Base-by-base conservation (phyloP, 2,797 vertebrate species). In the Todus mexicanus region DNA sequence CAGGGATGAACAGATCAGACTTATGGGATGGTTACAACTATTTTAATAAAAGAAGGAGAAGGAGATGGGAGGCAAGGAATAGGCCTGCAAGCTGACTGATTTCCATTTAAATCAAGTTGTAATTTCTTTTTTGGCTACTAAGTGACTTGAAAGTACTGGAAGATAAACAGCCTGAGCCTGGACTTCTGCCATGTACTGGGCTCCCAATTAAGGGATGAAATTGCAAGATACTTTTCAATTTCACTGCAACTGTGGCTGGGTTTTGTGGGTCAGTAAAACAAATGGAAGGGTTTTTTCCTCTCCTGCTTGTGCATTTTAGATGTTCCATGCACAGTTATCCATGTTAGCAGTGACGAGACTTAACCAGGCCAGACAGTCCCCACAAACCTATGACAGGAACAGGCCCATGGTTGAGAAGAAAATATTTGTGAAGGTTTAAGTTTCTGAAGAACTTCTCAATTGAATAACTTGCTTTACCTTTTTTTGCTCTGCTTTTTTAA, bases 131-230 rank as follows among this genome's bases (percentile, higher is more conserved):
- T 96, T 95, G 92, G 94, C 93, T 93, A 84, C 81, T 94, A 94
- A 96, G 92, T 96, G 94, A 96, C 96, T 96, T 92, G 90, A 95
- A 97, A 97, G 87, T 95, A 91, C 79, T 94, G 96, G 89, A 97
- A 97, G 96, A 97, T 96, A 97, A 97, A 98, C 96, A 97, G 92
- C 88, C 94, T 95, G 91, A 97, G 94, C 77, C 96, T 98, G 97
- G 97, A 96, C 80, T 90, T 84, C 91, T 97, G 97, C 97, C 97
- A 97, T 94, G 61, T 59, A 51, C 92, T 91, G 86, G 95, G 94
- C 93, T 98, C 97, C 96, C 96, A 97, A 94, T 97, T 97, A 97
- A 97, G 94, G 96, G 95, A 96, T 96, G 96, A 96, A 97, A 95
- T 95, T 96, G 96, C 84, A 95, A 94, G 96, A 96, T 88, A 90